A percentile compares a stretch with the other conserved stretches of the same genome.
Evolutionary conservation across 2,113 vertebrate genomes (phyloP).

Genomic region (Butorides virescens): DNA sequence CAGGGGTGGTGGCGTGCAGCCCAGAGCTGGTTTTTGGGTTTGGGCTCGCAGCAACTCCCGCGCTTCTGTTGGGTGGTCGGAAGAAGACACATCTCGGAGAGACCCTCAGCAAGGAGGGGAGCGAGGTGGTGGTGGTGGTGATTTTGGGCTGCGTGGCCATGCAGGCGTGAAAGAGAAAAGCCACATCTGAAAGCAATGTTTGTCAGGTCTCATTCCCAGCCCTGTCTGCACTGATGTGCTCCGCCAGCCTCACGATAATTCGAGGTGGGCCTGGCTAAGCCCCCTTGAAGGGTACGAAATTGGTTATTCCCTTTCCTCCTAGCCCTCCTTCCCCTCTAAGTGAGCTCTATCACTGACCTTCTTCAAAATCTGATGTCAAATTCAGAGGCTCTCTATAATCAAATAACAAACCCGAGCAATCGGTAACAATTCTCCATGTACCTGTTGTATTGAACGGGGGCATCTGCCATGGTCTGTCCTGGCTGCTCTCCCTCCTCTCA

Average conservation of each 20-base stretch:
- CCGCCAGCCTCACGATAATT: background rate
- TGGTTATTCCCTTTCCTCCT: background rate
- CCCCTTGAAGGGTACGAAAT: background rate
- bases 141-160: background rate
- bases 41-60: background rate
- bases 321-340: background rate
- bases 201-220: background rate
- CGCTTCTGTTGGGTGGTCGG: rapidly evolving
- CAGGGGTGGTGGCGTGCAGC: rapidly evolving
- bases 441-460: background rate
- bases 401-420: background rate
- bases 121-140: background rate
- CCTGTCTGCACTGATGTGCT: background rate
- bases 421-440: background rate
- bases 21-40: background rate
- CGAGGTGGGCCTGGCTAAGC: background rate
- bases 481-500: background rate
- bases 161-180: background rate
- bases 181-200: background rate
- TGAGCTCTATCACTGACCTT: background rate
- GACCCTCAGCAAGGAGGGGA: background rate
- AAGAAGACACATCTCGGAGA: background rate
- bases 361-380: background rate
- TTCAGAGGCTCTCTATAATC: background rate
- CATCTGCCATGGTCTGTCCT: background rate